Base-by-base conservation (phyloP, 2,888 invertebrate genomes). In the Lasioglossum malachurum region DNA sequence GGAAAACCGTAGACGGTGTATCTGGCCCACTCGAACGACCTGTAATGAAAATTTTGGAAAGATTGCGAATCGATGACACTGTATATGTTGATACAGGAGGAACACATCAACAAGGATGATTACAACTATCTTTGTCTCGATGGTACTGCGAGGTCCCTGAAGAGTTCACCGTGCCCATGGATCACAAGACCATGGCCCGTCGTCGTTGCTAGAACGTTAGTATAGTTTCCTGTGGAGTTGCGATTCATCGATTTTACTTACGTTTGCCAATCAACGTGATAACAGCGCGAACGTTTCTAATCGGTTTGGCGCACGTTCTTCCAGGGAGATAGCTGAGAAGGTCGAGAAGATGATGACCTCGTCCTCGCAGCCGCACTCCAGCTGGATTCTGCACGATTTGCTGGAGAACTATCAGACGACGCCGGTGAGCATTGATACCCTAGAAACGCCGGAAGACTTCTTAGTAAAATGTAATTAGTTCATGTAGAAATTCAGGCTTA, bases 121-220 rank as follows among this genome's bases (percentile, higher is more conserved):
- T 98, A 97, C 93, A 97, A 97, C 88, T 97, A 97, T 89, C 96
- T 98, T 4, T 98, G 98, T 92, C 97, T 97, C 0, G 97, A 98
- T 93, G 98, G 98, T 0, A 96, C 97, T 19, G 96, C 96, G 91
- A 96, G 96, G 93, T 96, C 97, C 0, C 94, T 94, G 12, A 95
- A 96, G 82, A 95, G 96, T 8, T 93, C 96, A 23, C 97, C 98
- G 0, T 98, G 98, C 92, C 95, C 97, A 14, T 98, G 98, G 98
- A 96, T 98, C 23, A 96, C 97, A 2, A 96, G 97, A 90, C 98
- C 98, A 0, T 98, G 98, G 97, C 97, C 97, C 0, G 97, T 97
- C 0, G 95, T 98, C 69, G 97, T 97, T 0, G 96, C 97, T 16
- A 97, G 96, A 93, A 96, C 96, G 97, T 97, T 94, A 91, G 84